These are phyloP conservation scores for Diphyllodes magnificus DNA, from an alignment of 2,113 vertebrate species.

Conservation along the genomic window DNA sequence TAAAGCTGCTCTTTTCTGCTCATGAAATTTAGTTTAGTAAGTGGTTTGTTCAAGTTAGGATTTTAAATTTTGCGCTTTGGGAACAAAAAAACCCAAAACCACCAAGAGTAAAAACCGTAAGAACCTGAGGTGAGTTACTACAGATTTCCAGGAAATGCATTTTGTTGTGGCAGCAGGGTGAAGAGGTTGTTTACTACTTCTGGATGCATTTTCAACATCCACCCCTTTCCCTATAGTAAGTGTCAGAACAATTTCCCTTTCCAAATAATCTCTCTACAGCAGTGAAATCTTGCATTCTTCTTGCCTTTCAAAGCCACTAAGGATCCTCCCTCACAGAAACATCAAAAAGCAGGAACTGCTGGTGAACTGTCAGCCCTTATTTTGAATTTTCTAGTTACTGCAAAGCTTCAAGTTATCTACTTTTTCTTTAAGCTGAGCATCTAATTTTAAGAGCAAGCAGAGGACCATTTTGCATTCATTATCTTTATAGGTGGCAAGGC, in stretches of 20 bases:
- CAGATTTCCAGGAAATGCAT: background rate
- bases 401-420: conserved; percentile 25
- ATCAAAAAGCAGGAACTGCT: background rate
- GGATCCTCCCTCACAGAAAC: background rate
- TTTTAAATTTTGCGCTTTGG: background rate
- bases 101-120: background rate
- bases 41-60: background rate
- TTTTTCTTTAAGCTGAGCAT: conserved; percentile 57
- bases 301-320: background rate
- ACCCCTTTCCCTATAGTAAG: background rate
- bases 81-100: background rate
- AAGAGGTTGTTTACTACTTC: background rate
- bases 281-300: background rate
- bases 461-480: conserved; percentile 68
- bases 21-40: background rate
- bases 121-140: background rate
- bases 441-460: conserved; percentile 60
- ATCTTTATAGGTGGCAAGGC: conserved; percentile 72
- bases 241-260: background rate
- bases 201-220: background rate
- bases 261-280: background rate
- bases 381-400: conserved; percentile 6
- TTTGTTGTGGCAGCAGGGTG: background rate
- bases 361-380: background rate
- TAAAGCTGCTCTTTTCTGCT: background rate